A percentile compares a stretch with the other conserved stretches of the same genome.
These are phyloP conservation scores for Orchesellides sinensis DNA, from an alignment of 2,888 invertebrate genomes.

Conservation along the genomic window DNA sequence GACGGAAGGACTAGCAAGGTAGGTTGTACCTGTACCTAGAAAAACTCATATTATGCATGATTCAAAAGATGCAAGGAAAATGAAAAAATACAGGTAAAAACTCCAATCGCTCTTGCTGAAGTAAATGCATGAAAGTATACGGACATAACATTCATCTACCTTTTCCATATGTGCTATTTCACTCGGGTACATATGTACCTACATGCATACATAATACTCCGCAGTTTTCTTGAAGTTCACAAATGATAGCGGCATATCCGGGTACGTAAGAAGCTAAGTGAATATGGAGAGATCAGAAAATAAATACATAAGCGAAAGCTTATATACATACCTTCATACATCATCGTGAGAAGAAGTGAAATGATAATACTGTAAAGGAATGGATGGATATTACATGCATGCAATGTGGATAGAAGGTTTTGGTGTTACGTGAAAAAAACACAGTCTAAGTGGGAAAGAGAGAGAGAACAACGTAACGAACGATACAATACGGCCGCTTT, in stretches of 20 bases:
- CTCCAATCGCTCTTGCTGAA: neutral
- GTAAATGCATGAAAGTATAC: neutral
- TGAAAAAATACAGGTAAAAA: neutral
- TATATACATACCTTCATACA: neutral
- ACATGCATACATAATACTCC: neutral
- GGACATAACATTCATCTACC: neutral
- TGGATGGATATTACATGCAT: slow-evolving; percentile 50
- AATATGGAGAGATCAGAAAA: neutral
- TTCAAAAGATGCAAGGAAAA: neutral
- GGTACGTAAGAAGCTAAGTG: neutral
- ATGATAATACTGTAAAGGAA: slow-evolving; percentile 18
- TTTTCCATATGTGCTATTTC: no score
- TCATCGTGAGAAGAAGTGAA: neutral
- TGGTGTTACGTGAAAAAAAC: slow-evolving; percentile 24
- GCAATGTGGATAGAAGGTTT: slow-evolving; percentile 33
- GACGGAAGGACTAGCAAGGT: neutral
- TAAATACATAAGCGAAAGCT: neutral
- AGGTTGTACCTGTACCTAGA: neutral
- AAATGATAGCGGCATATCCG: neutral
- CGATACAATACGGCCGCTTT: slow-evolving; percentile 51
- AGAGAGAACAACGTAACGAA: slow-evolving; percentile 34
- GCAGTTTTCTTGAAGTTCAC: neutral
- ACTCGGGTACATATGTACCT: neutral
- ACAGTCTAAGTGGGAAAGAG: slow-evolving; percentile 31
- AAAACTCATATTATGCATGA: neutral